Evolutionary conservation across 2,888 invertebrate genomes (phyloP), one percentile per base, ranked within the genome.

Genomic region (Aromia moschata): DNA sequence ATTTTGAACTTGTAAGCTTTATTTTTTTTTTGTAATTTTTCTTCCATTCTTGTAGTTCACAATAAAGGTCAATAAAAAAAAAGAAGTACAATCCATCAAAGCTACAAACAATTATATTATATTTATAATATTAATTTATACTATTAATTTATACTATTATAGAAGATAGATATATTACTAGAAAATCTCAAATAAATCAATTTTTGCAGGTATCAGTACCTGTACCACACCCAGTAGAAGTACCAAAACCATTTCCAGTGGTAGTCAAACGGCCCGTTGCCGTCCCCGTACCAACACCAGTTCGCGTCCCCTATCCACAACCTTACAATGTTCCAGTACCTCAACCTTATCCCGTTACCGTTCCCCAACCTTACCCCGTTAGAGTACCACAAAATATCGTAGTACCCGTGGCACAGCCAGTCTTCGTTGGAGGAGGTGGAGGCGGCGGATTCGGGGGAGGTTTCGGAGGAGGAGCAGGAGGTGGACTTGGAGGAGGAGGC

Each of bases 341-440:
- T 41, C 79, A 85, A 58, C 85, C 86, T 1, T 83, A 83, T 55
- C 83, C 85, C 1, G 85, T 84, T 17, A 82, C 83, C 0, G 81
- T 85, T 0, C 81, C 85, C 9, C 84, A 85, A 53, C 84, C 85
- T 0, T 82, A 84, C 1, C 81, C 82, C 33, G 76, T 81, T 52
- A 49, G 68, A 33, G 74, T 82, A 60, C 72, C 71, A 44, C 72
- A 75, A 69, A 70, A 69, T 31, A 60, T 74, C 53, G 70, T 72
- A 31, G 73, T 74, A 57, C 71, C 70, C 16, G 71, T 73, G 20
- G 60, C 74, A 11, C 68, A 68, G 62, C 69, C 71, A 16, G 58
- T 72, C 33, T 57, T 46, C 43, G 69, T 70, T 51, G 71, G 71
- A 33, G 72, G 71, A 46, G 73, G 70, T 12, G 67, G 70, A 44